A percentile compares a stretch with the other conserved stretches of the same genome.
These are phyloP conservation scores for Rhagologus leucostigma DNA, from an alignment of 2,113 vertebrate genomes.

Conservation along the genomic window DNA sequence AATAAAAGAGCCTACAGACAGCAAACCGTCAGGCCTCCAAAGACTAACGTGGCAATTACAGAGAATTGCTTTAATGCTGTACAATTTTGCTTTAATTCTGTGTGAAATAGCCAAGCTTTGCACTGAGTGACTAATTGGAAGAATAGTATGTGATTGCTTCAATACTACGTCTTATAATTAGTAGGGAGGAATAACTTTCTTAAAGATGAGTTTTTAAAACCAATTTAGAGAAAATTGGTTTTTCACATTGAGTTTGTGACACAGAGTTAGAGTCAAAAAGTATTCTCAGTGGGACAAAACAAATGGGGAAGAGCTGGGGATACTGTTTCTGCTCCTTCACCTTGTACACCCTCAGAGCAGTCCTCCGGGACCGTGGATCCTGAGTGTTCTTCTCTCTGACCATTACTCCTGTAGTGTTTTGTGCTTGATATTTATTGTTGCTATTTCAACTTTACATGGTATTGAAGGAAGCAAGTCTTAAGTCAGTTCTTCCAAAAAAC, in stretches of 20 bases:
- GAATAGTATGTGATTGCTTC: neutral
- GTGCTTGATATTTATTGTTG: neutral
- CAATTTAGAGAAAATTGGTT: neutral
- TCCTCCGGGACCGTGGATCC: fast-evolving
- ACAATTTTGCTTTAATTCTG: neutral
- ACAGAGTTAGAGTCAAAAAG: neutral
- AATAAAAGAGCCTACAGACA: neutral
- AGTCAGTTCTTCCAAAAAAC: neutral
- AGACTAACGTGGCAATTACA: neutral
- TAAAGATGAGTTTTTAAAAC: neutral
- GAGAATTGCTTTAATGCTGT: neutral
- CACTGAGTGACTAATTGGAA: neutral
- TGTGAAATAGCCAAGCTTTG: neutral
- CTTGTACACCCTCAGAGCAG: neutral
- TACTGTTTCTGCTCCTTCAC: neutral
- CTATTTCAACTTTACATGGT: neutral
- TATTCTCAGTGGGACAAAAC: neutral
- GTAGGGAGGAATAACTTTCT: neutral
- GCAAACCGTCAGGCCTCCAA: neutral
- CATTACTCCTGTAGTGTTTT: neutral
- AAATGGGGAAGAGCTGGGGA: neutral
- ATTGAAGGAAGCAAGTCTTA: neutral
- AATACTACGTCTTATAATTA: neutral
- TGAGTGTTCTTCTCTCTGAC: neutral
- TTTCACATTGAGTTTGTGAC: neutral